These are phyloP conservation scores for Drosophila multiciliata DNA, from an alignment of 2,888 invertebrate genomes.

Conservation along the genomic window DNA sequence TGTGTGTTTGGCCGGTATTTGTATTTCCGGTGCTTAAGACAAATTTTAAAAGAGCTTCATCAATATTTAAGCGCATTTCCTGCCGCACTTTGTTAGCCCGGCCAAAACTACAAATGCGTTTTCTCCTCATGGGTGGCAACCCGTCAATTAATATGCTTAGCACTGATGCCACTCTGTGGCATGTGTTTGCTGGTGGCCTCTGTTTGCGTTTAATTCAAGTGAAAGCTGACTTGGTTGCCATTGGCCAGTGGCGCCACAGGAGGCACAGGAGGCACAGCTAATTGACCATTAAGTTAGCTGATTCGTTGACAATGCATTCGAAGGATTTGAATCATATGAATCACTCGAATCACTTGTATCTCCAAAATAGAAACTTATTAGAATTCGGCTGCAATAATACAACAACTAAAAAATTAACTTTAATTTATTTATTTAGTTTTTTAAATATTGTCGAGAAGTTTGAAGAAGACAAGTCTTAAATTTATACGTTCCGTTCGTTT, in stretches of 20 bases:
- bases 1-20: conserved; percentile 46
- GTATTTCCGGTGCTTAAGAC: conserved; percentile 80
- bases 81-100: conserved; percentile 61
- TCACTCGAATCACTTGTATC: neutral
- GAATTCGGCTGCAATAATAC: neutral
- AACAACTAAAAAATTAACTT: neutral
- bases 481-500: neutral
- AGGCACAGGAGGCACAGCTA: conserved; percentile 22
- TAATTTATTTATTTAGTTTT: neutral
- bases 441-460: neutral
- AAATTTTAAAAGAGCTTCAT: conserved; percentile 78
- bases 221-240: conserved; percentile 31
- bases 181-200: neutral
- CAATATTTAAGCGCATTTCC: conserved; percentile 73
- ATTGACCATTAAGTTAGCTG: conserved; percentile 44
- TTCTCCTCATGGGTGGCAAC: conserved; percentile 45
- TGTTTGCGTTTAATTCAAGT: conserved; percentile 64
- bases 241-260: conserved; percentile 1
- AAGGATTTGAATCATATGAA: conserved; percentile 13
- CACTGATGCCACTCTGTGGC: neutral
- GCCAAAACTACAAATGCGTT: conserved; percentile 39
- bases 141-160: conserved; percentile 55
- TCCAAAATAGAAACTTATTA: neutral
- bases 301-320: conserved; percentile 7
- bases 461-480: neutral